Conservation (phyloP, 2,888 invertebrate genomes). For the Falcaria lacertinaria region DNA sequence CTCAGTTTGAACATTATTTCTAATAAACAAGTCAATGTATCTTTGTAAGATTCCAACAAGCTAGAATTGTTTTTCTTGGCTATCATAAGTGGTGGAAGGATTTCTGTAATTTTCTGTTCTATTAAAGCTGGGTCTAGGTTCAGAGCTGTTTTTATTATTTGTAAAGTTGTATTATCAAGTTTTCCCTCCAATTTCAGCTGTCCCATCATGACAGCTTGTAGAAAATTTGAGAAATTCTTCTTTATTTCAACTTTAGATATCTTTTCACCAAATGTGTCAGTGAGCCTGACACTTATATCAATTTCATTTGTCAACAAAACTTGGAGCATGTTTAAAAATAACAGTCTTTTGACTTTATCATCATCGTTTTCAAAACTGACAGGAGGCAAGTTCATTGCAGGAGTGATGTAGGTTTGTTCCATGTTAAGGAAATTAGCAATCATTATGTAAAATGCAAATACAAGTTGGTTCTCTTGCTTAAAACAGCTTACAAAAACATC, state of each 20-base stretch:
- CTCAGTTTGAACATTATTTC: conserved; percentile 68
- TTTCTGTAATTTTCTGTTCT: conserved; percentile 55
- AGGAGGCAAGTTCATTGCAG: conserved; percentile 47
- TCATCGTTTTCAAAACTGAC: conserved; percentile 46
- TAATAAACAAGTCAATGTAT: conserved; percentile 59
- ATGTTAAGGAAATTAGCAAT: conserved; percentile 48
- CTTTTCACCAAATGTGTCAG: conserved; percentile 60
- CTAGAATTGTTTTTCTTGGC: conserved; percentile 45
- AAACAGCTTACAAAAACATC: conserved; percentile 60
- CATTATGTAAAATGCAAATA: conserved; percentile 68
- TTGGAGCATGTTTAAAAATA: conserved; percentile 63
- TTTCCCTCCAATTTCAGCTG: conserved; percentile 61
- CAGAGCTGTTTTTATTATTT: conserved; percentile 57
- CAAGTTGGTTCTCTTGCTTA: conserved; percentile 52
- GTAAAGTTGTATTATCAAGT: conserved; percentile 50
- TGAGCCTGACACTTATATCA: conserved; percentile 57
- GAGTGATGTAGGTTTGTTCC: conserved; percentile 55
- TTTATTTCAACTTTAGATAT: conserved; percentile 59
- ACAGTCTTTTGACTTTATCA: conserved; percentile 50
- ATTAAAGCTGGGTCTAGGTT: conserved; percentile 63
- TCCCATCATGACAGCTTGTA: conserved; percentile 60
- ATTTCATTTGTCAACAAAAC: conserved; percentile 54
- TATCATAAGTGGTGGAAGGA: conserved; percentile 60
- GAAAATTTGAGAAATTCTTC: conserved; percentile 56
- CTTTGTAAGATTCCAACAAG: conserved; percentile 41